phyloP scores from a whole-genome alignment of 2,797 vertebrate species.

The Tenualosa thibaudeaui region DNA sequence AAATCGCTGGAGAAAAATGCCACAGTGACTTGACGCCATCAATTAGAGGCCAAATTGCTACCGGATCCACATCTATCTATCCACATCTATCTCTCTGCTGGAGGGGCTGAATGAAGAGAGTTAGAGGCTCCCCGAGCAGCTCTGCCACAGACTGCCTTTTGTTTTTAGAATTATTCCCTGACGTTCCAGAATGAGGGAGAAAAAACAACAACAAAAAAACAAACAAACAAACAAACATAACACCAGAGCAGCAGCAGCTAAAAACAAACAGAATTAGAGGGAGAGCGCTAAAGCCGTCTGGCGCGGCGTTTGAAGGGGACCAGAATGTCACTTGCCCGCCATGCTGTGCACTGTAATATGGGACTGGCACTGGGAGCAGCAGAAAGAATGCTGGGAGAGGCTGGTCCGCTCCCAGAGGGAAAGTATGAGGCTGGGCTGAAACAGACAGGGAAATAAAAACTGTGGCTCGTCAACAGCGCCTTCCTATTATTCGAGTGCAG shows the following conservation, averaged over 20 bases:
- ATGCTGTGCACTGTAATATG: conserved; percentile 17
- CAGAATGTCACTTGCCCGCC: neutral
- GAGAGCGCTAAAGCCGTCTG: neutral
- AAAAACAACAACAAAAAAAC: conserved; percentile 42
- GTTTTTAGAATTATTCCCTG: conserved; percentile 20
- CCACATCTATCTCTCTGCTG: conserved; percentile 17
- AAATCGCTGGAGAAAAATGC: conserved; percentile 42
- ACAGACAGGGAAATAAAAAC: neutral
- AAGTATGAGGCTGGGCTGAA: neutral
- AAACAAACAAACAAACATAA: conserved; percentile 5
- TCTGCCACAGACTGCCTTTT: neutral
- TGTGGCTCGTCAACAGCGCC: neutral
- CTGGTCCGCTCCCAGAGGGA: neutral
- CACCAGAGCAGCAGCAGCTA: conserved; percentile 51
- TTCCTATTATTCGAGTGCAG: neutral
- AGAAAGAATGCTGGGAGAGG: conserved; percentile 2
- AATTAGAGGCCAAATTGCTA: conserved; percentile 64
- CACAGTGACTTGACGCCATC: conserved; percentile 59
- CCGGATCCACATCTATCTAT: conserved; percentile 55
- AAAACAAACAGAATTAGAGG: conserved; percentile 40
- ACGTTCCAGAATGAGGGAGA: neutral
- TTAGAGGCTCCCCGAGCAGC: neutral
- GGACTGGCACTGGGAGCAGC: neutral
- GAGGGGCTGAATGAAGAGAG: conserved; percentile 10
- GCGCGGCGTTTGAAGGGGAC: conserved; percentile 5